phyloP scores from a whole-genome alignment of 1,140 invertebrate genomes.

The Anoplophora glabripennis region DNA sequence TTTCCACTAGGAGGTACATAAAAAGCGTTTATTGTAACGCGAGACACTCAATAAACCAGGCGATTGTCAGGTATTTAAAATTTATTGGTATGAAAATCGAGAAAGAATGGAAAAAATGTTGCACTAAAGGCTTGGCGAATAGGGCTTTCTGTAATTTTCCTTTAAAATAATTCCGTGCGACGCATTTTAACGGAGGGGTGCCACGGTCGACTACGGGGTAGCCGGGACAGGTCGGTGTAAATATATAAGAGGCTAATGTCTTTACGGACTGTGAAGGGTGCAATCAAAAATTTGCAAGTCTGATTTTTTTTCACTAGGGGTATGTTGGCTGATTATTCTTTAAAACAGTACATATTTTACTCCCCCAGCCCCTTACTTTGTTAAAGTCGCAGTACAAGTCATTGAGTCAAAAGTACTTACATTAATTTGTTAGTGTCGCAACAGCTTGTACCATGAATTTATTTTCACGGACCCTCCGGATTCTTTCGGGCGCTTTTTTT shows the following conservation, averaged over 20 bases:
- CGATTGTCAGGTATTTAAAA: slow-evolving; percentile 6
- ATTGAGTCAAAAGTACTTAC: slow-evolving; percentile 46
- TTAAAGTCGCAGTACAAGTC: slow-evolving; percentile 44
- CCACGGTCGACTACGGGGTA: slow-evolving; percentile 24
- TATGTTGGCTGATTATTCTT: slow-evolving; percentile 47
- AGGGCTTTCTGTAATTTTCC: slow-evolving; percentile 26
- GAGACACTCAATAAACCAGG: too few species aligned
- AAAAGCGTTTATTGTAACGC: too few species aligned
- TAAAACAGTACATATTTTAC: slow-evolving; percentile 45
- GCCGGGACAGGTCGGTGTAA: background rate
- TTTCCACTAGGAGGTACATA: too few species aligned
- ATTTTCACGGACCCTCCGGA: slow-evolving; percentile 29
- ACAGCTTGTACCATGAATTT: slow-evolving; percentile 44
- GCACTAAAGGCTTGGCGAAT: slow-evolving; percentile 12
- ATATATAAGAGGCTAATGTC: slow-evolving; percentile 48
- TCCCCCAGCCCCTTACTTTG: slow-evolving; percentile 30
- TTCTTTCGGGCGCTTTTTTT: too few species aligned
- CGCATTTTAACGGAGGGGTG: slow-evolving; percentile 28
- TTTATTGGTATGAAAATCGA: slow-evolving; percentile 8
- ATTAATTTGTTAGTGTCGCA: slow-evolving; percentile 45
- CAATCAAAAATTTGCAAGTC: slow-evolving; percentile 50
- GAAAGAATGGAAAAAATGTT: slow-evolving; percentile 14
- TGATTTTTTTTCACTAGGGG: slow-evolving; percentile 46
- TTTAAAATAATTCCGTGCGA: slow-evolving; percentile 33
- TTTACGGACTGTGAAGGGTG: slow-evolving; percentile 48